Base-by-base conservation (phyloP, 2,797 vertebrate species). In the Hylomyscus alleni region DNA sequence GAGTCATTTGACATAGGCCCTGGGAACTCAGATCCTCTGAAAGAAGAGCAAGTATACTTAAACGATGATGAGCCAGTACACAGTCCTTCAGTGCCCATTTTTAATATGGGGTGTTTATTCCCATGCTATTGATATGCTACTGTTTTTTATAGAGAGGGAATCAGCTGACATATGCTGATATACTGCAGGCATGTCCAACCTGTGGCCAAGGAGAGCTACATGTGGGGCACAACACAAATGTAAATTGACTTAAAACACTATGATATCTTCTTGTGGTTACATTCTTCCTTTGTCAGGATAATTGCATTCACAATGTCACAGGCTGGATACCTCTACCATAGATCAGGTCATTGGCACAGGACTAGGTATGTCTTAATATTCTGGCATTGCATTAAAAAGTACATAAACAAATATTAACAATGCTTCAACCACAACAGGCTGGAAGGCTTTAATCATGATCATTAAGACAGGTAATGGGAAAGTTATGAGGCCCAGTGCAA, bases 361-460 rank as follows among this genome's bases (percentile, higher is more conserved):
- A 87, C 44, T 47, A 80, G 6, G 2, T 72, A 69, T n/a, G 24
- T 76, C 26, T 54, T 56, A 73, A 37, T 31, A 56, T 7, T 14
- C 20, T 34, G 62, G 34, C 31, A 69, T 24, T 86, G n/a, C 58
- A 65, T 22, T 20, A 69, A 86, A 50, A 86, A 13, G 83, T 11
- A 10, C 40, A 24, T 34, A n/a, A 85, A 22, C 60, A 69, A 67
- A 15, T 85, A 40, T 31, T 56, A 72, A 31, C 37, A 56, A 22
- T 75, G 19, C 69, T 93, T 90, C 58, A 83, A 76, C 1, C 22
- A 47, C 75, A 34, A 11, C 6, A 60, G 34, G 1, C 73, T 81
- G 81, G 85, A 85, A 81, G 20, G 88, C 72, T 93, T 94, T 94
- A 91, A 84, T 94, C 87, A 85, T 3, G n/a, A 40, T 67, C 44